phyloP scores from a whole-genome alignment of 2,888 invertebrate species.

The Norana najaformis region DNA sequence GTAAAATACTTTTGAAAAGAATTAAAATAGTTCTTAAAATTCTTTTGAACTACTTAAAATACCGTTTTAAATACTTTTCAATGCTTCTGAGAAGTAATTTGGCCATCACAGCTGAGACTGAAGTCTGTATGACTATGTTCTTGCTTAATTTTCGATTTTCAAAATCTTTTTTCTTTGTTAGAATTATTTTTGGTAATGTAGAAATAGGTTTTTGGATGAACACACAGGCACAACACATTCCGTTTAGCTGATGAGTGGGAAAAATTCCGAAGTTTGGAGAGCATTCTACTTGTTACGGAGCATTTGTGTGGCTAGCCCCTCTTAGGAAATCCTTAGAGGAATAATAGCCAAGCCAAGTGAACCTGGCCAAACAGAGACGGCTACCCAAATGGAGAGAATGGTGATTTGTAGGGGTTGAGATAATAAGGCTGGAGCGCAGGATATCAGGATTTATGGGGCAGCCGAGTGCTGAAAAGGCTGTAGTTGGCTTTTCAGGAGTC shows the following conservation, averaged over 20 bases:
- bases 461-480: neutral
- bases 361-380: neutral
- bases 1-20: too few relatives aligned
- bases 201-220: neutral
- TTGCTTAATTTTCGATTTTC: neutral
- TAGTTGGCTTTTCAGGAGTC: neutral
- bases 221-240: neutral
- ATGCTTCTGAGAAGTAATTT: too few relatives aligned
- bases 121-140: too few relatives aligned
- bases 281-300: neutral
- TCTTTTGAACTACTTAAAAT: too few relatives aligned
- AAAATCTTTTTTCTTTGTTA: neutral
- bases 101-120: neutral
- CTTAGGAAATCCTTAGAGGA: neutral
- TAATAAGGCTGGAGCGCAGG: constrained; percentile 13
- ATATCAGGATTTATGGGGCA: neutral
- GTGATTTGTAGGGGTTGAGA: constrained; percentile 3
- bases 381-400: neutral
- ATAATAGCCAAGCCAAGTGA: neutral
- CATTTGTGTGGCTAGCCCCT: neutral
- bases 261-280: neutral
- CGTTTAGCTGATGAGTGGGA: too few relatives aligned
- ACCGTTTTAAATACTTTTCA: too few relatives aligned
- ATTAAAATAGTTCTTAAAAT: too few relatives aligned
- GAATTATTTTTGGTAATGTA: neutral